Percentiles rank a stretch among this genome's conserved stretches.
Conservation (phyloP, 2,797 vertebrate genomes). For the Gymnothorax javanicus region DNA sequence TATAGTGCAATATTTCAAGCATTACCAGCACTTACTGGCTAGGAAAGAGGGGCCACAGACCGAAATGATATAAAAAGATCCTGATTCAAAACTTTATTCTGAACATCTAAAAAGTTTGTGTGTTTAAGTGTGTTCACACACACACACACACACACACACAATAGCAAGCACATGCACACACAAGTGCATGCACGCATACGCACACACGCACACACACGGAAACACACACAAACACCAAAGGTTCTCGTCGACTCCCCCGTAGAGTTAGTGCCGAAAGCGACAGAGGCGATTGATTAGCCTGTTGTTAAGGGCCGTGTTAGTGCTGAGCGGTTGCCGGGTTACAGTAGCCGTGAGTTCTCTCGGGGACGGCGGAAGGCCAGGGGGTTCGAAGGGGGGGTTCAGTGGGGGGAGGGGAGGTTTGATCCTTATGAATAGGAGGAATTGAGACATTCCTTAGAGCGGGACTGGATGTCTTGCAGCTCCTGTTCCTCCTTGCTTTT, state of each 20-base stretch:
- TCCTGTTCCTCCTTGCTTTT: conserved; percentile 99
- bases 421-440: conserved; percentile 95
- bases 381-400: not conserved
- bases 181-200: not conserved
- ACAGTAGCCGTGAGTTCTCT: conserved; percentile 78
- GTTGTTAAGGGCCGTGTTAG: conserved; percentile 86
- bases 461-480: conserved; percentile 98
- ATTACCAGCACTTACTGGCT: conserved; percentile 55
- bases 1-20: conserved; percentile 70
- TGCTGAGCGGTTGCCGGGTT: conserved; percentile 78
- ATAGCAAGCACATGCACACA: conserved; percentile 11
- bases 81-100: conserved; percentile 27
- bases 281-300: conserved; percentile 78
- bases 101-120: conserved; percentile 48
- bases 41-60: conserved; percentile 49
- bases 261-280: conserved; percentile 79
- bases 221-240: conserved; percentile 45
- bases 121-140: not conserved
- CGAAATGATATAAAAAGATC: conserved; percentile 49
- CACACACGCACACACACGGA: conserved; percentile 19
- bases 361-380: conserved; percentile 71
- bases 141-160: not conserved
- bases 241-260: conserved; percentile 68
- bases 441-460: conserved; percentile 99
- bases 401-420: conserved; percentile 24